Base-by-base conservation (phyloP, 64 coral and sea anemone genomes). In the Montipora cactus region DNA sequence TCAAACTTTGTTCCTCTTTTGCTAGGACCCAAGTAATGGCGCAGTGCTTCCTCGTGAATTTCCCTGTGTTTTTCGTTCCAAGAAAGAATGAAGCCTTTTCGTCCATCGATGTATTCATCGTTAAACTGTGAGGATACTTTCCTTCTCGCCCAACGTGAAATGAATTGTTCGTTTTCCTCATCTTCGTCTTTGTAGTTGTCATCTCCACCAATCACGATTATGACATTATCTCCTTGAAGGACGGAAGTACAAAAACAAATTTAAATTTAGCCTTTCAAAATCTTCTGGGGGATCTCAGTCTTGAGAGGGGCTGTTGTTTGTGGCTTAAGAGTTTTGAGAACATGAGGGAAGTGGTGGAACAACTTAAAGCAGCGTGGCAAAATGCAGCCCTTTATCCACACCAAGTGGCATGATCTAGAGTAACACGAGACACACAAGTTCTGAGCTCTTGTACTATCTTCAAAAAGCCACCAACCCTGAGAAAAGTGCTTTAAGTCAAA, bases 161-260 rank as follows among this genome's bases (percentile, higher is more conserved):
- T 23, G 0, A 96, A 47, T 44, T 14, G 13, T 1, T 21, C 37
- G 23, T 80, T 61, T 72, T 89, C 47, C 81, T 96, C 95, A 5
- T 79, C 78, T 19, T 87, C 16, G 10, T 73, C 87, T 51, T 87
- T 95, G 90, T 95, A 95, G 46, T 95, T 81, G 23, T 75, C 66
- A 51, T 95, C 94, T 74, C 90, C 94, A 64, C 95, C 95, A 14
- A 96, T 86, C 58, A 96, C 91, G 6, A 96, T 87, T 49, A 96
- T 74, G 45, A 96, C 95, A 28, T 88, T 91, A 48, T 81, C 77
- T 23, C 61, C 94, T 95, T n/a, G 76, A 74, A 19, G 4, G 50
- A 59, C 11, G 16, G n/a, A 3, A 68, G 49, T 49, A 23, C 3
- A 47, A 52, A 1, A 57, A 67, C 0, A 9, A 18, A 81, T 0